These are phyloP conservation scores for Ochropacha duplaris DNA, from an alignment of 2,888 invertebrate species.

Conservation along the genomic window DNA sequence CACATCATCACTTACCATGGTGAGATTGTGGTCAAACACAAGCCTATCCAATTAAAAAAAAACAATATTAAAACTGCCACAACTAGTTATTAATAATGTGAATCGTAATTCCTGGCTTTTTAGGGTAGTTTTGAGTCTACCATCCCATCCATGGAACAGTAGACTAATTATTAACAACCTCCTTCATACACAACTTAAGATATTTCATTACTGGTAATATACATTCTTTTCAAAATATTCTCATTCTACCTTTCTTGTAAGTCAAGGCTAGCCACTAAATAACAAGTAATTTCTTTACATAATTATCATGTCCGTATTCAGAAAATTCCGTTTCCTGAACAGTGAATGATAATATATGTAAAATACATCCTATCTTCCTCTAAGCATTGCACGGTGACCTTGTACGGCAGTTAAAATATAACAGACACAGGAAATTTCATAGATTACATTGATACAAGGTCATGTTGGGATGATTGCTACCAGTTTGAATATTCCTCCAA, in stretches of 20 bases:
- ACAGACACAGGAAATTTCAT: not conserved
- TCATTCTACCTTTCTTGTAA: not conserved
- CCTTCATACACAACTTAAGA: no score
- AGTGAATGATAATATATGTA: not conserved
- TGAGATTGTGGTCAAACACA: no score
- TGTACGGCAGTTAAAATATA: not conserved
- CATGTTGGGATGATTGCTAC: not conserved
- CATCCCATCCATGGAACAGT: no score
- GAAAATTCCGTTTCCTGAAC: not conserved
- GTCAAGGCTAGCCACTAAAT: not conserved
- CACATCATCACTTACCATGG: no score
- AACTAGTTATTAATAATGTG: no score
- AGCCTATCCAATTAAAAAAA: no score
- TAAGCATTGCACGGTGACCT: not conserved
- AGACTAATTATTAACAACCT: no score
- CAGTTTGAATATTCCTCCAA: not conserved
- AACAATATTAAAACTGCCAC: no score
- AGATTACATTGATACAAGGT: conserved; percentile 1
- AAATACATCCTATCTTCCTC: not conserved
- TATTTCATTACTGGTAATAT: no score
- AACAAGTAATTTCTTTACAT: not conserved
- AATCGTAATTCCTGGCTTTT: no score
- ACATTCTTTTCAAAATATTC: not conserved
- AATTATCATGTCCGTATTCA: not conserved
- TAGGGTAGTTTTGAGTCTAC: no score